Conservation (phyloP, 2,888 invertebrate species). For the Himalopsyche japonica region DNA sequence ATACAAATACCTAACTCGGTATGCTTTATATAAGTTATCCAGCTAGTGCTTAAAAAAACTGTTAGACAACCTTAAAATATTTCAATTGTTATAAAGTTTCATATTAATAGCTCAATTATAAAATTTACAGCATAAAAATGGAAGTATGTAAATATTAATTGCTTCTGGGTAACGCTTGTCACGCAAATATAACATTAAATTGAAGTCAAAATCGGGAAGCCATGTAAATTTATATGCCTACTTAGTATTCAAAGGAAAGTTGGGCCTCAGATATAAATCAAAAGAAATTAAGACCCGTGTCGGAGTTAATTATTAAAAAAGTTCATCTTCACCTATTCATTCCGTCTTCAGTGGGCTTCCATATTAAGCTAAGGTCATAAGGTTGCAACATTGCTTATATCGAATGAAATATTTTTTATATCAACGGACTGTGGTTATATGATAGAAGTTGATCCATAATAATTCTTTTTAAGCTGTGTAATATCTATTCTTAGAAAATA, state of each 20-base stretch:
- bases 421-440: no score
- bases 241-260: slow-evolving; percentile 31
- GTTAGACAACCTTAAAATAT: no score
- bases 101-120: background rate
- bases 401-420: no score
- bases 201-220: background rate
- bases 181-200: background rate
- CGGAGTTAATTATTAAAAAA: slow-evolving; percentile 41
- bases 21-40: no score
- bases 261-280: slow-evolving; percentile 38
- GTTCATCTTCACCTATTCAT: slow-evolving; percentile 41
- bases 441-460: no score
- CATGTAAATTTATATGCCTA: slow-evolving; percentile 7
- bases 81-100: no score
- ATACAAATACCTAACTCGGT: no score
- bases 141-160: background rate
- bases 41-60: no score
- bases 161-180: background rate
- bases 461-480: no score
- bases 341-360: slow-evolving; percentile 7
- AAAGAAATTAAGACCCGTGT: slow-evolving; percentile 39
- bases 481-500: no score
- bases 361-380: background rate
- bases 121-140: background rate
- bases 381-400: background rate